These are phyloP conservation scores for Rhincodon typus DNA, from an alignment of 2,797 vertebrate species.

Conservation along the genomic window DNA sequence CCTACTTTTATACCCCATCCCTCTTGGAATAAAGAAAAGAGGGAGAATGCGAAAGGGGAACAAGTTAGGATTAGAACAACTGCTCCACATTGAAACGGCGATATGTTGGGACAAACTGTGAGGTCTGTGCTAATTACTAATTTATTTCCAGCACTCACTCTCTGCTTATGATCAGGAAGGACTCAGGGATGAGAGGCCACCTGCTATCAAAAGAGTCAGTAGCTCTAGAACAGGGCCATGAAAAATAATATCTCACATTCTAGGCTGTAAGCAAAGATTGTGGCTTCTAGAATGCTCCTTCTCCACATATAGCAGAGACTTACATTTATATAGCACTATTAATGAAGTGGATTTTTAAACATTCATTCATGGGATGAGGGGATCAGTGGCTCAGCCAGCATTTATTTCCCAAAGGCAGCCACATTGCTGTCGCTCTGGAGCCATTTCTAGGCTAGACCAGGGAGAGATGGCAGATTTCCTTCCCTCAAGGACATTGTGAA, in stretches of 20 bases:
- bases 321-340: neutral
- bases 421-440: too few relatives aligned
- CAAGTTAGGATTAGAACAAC: neutral
- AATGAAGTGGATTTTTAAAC: too few relatives aligned
- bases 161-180: neutral
- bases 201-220: neutral
- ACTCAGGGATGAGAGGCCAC: neutral
- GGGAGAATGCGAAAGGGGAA: too few relatives aligned
- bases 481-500: too few relatives aligned
- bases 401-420: too few relatives aligned
- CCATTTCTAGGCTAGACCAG: too few relatives aligned
- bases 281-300: neutral
- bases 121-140: neutral
- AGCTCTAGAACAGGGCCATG: neutral
- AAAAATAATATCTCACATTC: neutral
- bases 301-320: neutral
- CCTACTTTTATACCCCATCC: too few relatives aligned
- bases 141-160: neutral
- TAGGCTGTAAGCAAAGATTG: neutral
- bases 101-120: neutral
- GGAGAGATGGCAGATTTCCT: too few relatives aligned
- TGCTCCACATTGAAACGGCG: neutral
- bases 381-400: too few relatives aligned
- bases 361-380: too few relatives aligned
- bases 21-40: too few relatives aligned